These are phyloP conservation scores for Lampris megalopsis DNA, from an alignment of 2,113 vertebrate species.

Conservation along the genomic window DNA sequence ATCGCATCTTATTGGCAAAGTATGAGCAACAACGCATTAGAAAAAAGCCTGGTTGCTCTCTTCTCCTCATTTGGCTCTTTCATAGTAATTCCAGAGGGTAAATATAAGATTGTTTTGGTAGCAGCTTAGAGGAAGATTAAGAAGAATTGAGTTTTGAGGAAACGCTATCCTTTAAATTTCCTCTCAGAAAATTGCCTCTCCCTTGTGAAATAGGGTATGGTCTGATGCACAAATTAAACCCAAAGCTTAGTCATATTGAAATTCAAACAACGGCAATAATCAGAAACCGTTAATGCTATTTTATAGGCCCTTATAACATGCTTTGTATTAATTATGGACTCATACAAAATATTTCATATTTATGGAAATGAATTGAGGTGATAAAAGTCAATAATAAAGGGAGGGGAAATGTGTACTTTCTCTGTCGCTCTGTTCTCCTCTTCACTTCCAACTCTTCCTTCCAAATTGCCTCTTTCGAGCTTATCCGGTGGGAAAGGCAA, in stretches of 20 bases:
- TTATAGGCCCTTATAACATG: not conserved
- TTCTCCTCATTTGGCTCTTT: not conserved
- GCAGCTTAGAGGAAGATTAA: constrained; percentile 11
- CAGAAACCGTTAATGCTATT: constrained; percentile 1
- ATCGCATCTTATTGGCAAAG: not conserved
- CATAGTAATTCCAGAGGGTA: constrained; percentile 37
- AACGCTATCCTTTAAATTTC: constrained; percentile 12
- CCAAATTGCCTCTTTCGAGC: too few species aligned
- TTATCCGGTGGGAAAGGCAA: too few species aligned
- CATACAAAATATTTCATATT: too few species aligned
- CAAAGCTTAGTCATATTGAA: constrained; percentile 2
- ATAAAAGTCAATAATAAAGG: too few species aligned
- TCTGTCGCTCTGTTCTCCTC: too few species aligned
- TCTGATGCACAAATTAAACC: not conserved
- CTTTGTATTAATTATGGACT: too few species aligned
- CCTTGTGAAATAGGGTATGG: constrained; percentile 8
- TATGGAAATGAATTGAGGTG: too few species aligned
- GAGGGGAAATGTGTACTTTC: too few species aligned
- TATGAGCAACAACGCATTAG: constrained; percentile 1
- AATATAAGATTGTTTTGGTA: constrained; percentile 31
- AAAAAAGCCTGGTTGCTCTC: not conserved
- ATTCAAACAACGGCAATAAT: constrained; percentile 2
- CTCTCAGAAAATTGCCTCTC: constrained; percentile 15
- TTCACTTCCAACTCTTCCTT: too few species aligned
- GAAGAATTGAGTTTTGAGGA: constrained; percentile 22